Evolutionary conservation across 2,113 vertebrate genomes (phyloP).

Genomic region (Percopsis transmontana): DNA sequence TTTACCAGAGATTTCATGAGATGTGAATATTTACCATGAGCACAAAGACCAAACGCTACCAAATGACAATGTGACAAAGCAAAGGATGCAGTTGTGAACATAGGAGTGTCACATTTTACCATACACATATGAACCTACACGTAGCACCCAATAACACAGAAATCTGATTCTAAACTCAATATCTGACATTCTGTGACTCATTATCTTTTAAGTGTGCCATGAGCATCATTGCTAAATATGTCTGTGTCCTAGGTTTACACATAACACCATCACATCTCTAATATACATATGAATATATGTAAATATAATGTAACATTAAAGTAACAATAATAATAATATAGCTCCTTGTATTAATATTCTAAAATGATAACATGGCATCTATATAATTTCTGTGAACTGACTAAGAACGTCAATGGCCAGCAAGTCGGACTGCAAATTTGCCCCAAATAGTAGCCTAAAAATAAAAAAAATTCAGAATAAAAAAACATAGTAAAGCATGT

Average conservation of each 20-base stretch:
- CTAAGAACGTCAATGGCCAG: slow-evolving; percentile 4
- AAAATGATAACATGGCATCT: slow-evolving; percentile 2
- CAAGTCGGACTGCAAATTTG: not conserved
- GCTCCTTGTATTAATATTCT: slow-evolving; percentile 17
- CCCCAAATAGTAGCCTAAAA: slow-evolving; percentile 26
- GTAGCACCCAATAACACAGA: not conserved
- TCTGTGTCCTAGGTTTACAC: slow-evolving; percentile 69
- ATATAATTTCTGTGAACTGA: slow-evolving; percentile 8
- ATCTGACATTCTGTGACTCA: slow-evolving; percentile 52
- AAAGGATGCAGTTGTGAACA: slow-evolving; percentile 41
- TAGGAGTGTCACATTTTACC: slow-evolving; percentile 15
- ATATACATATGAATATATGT: slow-evolving; percentile 69
- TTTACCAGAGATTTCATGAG: slow-evolving; percentile 14
- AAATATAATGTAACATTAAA: slow-evolving; percentile 48
- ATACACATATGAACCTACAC: not conserved
- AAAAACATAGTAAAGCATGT: slow-evolving; percentile 37
- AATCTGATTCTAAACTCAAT: slow-evolving; percentile 21
- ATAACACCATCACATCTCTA: slow-evolving; percentile 48
- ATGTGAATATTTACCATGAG: slow-evolving; percentile 36
- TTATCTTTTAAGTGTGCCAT: slow-evolving; percentile 69
- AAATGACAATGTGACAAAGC: slow-evolving; percentile 30
- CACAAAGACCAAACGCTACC: slow-evolving; percentile 54
- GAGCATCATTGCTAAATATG: slow-evolving; percentile 77
- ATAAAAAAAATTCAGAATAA: slow-evolving; percentile 25
- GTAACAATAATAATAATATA: slow-evolving; percentile 35